A percentile compares a stretch with the other conserved stretches of the same genome.
Evolutionary conservation across 2,888 invertebrate species (phyloP).

Genomic region (Eubasilissa splendida): DNA sequence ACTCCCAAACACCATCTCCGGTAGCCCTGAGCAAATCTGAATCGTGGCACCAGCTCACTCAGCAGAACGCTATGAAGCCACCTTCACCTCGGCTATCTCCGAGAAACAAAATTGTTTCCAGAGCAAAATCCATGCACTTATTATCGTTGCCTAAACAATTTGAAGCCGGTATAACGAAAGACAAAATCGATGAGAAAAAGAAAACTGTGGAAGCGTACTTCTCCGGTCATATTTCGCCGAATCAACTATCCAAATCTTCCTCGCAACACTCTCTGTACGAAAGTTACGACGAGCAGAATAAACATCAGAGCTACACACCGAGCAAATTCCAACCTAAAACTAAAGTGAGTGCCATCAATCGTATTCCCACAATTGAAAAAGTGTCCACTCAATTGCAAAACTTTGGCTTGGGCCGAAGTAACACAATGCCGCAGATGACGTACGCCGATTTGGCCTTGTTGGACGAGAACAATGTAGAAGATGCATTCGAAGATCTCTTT

Average conservation of each 20-base stretch:
- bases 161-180: conserved; percentile 83
- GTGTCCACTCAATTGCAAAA: conserved; percentile 62
- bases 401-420: conserved; percentile 79
- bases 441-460: conserved; percentile 76
- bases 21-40: conserved; percentile 79
- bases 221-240: conserved; percentile 69
- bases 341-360: conserved; percentile 62
- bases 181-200: conserved; percentile 79
- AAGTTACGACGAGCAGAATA: conserved; percentile 55
- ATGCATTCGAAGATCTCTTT: conserved; percentile 91
- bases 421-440: conserved; percentile 83
- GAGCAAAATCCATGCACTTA: conserved; percentile 84
- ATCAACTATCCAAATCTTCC: conserved; percentile 60
- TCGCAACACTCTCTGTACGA: conserved; percentile 62
- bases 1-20: conserved; percentile 60
- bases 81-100: conserved; percentile 64
- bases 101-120: conserved; percentile 66
- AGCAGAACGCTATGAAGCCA: conserved; percentile 64
- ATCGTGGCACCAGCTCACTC: conserved; percentile 84
- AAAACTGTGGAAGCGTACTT: conserved; percentile 84
- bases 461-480: conserved; percentile 88
- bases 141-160: conserved; percentile 84
- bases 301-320: conserved; percentile 15
- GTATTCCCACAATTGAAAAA: conserved; percentile 52
- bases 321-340: conserved; percentile 63